phyloP scores from a whole-genome alignment of 1,140 invertebrate species.

The Brachionus rubens region DNA sequence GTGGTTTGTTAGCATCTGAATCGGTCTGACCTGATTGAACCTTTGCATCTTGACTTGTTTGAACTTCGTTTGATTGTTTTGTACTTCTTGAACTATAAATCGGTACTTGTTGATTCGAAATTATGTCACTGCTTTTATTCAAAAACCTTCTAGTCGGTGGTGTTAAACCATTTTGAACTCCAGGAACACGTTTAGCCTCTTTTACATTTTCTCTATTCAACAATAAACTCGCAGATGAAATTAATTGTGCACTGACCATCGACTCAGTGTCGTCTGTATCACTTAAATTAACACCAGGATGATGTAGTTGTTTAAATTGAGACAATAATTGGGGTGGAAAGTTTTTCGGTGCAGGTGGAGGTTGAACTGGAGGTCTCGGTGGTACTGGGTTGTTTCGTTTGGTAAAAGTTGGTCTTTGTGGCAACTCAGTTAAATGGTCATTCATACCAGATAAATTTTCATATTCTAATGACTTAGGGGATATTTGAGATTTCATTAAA shows the following conservation, averaged over 20 bases:
- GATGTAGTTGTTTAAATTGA: constrained; percentile 3
- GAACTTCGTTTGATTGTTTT: not conserved
- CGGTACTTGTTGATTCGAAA: not conserved
- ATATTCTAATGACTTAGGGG: not conserved
- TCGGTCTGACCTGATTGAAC: not conserved
- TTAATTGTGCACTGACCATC: constrained; percentile 20
- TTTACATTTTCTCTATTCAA: not conserved
- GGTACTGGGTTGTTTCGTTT: not conserved
- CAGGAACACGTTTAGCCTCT: constrained; percentile 24
- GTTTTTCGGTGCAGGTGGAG: not conserved
- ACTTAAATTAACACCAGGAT: too few relatives aligned
- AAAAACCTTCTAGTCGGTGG: not conserved
- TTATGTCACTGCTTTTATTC: not conserved
- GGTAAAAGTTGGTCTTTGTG: not conserved
- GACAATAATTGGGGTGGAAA: not conserved
- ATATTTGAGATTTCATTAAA: not conserved
- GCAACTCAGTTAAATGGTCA: not conserved
- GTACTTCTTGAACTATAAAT: not conserved
- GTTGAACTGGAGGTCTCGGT: not conserved
- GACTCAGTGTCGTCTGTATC: constrained; percentile 22
- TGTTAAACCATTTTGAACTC: not conserved
- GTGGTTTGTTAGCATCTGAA: constrained; percentile 29
- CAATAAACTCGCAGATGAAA: constrained; percentile 17
- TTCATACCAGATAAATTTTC: constrained; percentile 12
- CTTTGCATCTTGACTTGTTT: constrained; percentile 16